Conservation (phyloP, 2,888 invertebrate genomes). For the Endomychus coccineus region DNA sequence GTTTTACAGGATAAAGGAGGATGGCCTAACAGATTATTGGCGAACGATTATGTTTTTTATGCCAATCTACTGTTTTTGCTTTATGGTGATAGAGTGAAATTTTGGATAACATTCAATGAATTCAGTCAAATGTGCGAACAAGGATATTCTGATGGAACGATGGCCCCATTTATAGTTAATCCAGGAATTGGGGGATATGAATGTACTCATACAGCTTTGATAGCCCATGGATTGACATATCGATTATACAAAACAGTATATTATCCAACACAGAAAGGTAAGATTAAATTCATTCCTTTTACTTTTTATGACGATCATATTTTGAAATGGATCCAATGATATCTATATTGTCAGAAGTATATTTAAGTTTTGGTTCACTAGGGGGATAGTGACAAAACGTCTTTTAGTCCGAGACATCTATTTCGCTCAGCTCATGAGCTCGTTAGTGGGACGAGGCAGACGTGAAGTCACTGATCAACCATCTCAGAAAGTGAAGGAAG, state of each 20-base stretch:
- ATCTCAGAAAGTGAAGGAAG: too few species aligned
- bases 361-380: too few species aligned
- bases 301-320: too few species aligned
- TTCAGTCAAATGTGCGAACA: conserved; percentile 32
- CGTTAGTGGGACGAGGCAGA: too few species aligned
- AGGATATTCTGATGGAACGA: conserved; percentile 31
- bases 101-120: conserved; percentile 49
- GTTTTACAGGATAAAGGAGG: conserved; percentile 51
- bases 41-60: conserved; percentile 54
- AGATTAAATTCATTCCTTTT: conserved; percentile 1
- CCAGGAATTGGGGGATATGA: conserved; percentile 50
- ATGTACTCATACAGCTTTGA: conserved; percentile 44
- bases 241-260: conserved; percentile 38
- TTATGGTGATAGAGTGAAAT: conserved; percentile 32
- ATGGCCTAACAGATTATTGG: conserved; percentile 55
- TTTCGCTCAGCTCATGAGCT: too few species aligned
- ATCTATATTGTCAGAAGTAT: too few species aligned
- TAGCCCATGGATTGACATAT: conserved; percentile 42
- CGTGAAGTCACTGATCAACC: too few species aligned
- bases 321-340: too few species aligned
- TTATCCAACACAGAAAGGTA: conserved; percentile 30
- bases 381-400: too few species aligned
- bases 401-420: too few species aligned
- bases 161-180: conserved; percentile 44
- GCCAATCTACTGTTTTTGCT: conserved; percentile 40